Evolutionary conservation across 2,113 vertebrate genomes (phyloP).

Genomic region (Upupa epops): DNA sequence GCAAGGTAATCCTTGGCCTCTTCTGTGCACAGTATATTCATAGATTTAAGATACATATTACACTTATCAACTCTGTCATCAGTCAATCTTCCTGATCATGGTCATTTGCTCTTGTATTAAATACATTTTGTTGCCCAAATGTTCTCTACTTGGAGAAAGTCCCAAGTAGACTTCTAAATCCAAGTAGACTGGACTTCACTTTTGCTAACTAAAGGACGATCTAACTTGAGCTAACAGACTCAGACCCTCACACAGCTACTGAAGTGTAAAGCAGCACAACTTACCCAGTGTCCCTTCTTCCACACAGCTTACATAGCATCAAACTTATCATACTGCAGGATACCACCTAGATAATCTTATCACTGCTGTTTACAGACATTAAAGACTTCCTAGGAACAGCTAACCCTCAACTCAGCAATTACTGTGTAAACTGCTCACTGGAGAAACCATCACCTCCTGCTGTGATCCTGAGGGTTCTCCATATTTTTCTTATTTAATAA

Average conservation of each 20-base stretch:
- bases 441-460: neutral
- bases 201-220: neutral
- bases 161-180: too few relatives aligned
- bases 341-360: neutral
- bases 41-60: too few relatives aligned
- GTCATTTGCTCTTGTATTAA: neutral
- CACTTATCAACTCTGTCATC: neutral
- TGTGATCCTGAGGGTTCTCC: neutral
- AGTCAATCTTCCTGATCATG: neutral
- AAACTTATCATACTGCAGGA: neutral
- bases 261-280: neutral
- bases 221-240: neutral
- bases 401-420: neutral
- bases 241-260: neutral
- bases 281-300: neutral
- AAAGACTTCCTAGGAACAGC: neutral
- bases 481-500: neutral
- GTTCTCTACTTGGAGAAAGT: neutral
- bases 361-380: neutral
- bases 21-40: neutral
- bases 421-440: neutral
- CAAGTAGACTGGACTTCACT: neutral
- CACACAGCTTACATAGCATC: neutral
- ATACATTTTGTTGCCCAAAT: neutral
- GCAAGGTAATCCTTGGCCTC: neutral